Evolutionary conservation across 2,113 vertebrate species (phyloP).

Genomic region (Talpa occidentalis): DNA sequence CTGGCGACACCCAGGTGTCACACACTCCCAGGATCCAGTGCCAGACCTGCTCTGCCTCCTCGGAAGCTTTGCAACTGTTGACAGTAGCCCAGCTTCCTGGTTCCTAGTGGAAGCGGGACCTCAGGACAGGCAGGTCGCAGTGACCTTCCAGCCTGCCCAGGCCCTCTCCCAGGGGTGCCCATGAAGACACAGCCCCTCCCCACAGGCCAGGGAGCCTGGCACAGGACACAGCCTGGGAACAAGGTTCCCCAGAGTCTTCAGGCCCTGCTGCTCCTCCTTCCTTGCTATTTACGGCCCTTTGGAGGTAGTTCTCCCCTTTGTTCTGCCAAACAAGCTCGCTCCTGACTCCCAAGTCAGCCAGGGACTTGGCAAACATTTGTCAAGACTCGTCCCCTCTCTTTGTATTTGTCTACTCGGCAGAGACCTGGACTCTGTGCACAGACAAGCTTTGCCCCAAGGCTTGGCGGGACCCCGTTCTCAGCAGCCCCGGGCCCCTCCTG

Average conservation of each 20-base stretch:
- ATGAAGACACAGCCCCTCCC: background rate
- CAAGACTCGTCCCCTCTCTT: slow-evolving; percentile 67
- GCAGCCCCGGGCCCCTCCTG: background rate
- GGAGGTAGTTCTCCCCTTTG: slow-evolving; percentile 74
- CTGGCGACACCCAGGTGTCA: background rate
- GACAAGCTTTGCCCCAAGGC: slow-evolving; percentile 66
- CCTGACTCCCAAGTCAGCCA: slow-evolving; percentile 61
- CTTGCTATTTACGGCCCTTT: slow-evolving; percentile 25
- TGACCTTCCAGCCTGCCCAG: background rate
- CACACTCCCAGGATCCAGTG: background rate
- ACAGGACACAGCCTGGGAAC: background rate
- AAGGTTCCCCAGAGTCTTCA: background rate
- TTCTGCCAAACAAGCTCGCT: slow-evolving; percentile 81
- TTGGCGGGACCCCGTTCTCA: background rate
- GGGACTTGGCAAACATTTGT: slow-evolving; percentile 83
- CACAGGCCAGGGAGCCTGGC: background rate
- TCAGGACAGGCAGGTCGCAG: background rate
- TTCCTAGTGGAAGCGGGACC: slow-evolving; percentile 1
- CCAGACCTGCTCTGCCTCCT: slow-evolving; percentile 24
- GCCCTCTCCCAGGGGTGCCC: background rate
- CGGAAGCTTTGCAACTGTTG: background rate
- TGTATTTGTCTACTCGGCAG: slow-evolving; percentile 64
- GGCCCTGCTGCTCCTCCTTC: background rate
- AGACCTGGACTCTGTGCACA: slow-evolving; percentile 77
- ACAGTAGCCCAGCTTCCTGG: slow-evolving; percentile 29